Evolutionary conservation across 2,113 vertebrate genomes (phyloP), one percentile per base, ranked within the genome.

Genomic region (Gila orcuttii): DNA sequence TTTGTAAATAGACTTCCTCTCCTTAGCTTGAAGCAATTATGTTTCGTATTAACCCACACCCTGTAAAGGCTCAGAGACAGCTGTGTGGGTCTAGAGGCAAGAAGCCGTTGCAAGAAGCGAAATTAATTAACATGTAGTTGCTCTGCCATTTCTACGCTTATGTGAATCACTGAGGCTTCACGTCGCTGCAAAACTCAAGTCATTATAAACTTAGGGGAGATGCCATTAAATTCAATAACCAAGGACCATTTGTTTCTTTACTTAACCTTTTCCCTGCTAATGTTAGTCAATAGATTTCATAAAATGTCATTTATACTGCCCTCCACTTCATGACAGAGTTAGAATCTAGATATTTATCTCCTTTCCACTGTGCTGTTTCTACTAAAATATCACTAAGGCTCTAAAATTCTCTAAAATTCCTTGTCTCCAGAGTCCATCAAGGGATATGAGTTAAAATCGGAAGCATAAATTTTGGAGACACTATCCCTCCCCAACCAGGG

Each of bases 81-180:
- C 83, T 86, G 79, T 87, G 73, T 85, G 83, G 52, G 77, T 86
- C 82, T 85, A 57, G 81, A 88, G 73, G 75, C 88, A 86, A 55
- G 73, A 77, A 85, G 85, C 87, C 79, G 87, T 68, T 79, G 86
- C 83, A 59, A 75, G 39, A 76, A 86, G 62, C 55, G 76, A 88
- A 91, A 92, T 90, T 88, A 90, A 89, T 92, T 88, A 89, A 87
- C 89, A 88, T 73, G 66, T 85, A 73, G 52, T 66, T 23, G 68
- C 85, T 84, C 83, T 84, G 78, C 87, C 62, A 42, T 79, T 88
- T 64, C 64, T 80, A 15, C 76, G 55, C 42, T 33, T 64, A 73
- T 62, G 60, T 50, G 79, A 85, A 50, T 80, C 85, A 64, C 57
- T 23, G 83, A 71, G 86, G 85, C 76, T 86, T 88, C 79, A 85